Conservation (phyloP, 2,113 vertebrate genomes). For the Hiodon tergisus region DNA sequence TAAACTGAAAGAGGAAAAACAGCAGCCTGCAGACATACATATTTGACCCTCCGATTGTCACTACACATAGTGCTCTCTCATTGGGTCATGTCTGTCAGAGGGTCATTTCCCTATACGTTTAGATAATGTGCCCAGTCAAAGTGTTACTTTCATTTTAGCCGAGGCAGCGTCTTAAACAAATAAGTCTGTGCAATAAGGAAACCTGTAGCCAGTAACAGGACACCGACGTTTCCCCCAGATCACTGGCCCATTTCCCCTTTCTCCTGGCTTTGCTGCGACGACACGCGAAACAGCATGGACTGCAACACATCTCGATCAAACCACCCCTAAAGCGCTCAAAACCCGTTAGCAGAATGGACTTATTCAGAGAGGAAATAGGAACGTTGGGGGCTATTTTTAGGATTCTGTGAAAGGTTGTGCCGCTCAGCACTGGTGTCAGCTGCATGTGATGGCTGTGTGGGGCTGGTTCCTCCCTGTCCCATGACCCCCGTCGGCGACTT, state of each 20-base stretch:
- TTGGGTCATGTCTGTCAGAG: neutral
- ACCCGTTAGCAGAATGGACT: neutral
- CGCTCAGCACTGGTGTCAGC: constrained; percentile 31
- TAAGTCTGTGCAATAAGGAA: neutral
- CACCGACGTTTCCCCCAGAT: too few relatives aligned
- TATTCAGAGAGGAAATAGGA: constrained; percentile 22
- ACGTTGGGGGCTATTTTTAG: constrained; percentile 44
- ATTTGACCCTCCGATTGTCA: neutral
- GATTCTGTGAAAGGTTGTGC: constrained; percentile 25
- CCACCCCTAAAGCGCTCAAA: constrained; percentile 7
- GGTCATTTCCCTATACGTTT: neutral
- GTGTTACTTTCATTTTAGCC: neutral
- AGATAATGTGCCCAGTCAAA: neutral
- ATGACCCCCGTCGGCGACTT: constrained; percentile 4
- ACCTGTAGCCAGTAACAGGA: neutral
- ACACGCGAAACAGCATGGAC: neutral
- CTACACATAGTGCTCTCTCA: constrained; percentile 11
- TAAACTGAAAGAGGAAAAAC: too few relatives aligned
- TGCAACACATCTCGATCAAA: constrained; percentile 11
- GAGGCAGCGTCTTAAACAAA: neutral
- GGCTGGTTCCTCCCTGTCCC: constrained; percentile 35
- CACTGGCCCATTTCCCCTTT: neutral
- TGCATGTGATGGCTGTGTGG: constrained; percentile 35
- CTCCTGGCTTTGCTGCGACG: neutral
- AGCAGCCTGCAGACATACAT: too few relatives aligned